Base-by-base conservation (phyloP, 2,888 invertebrate genomes). In the Drosophila anomalata region DNA sequence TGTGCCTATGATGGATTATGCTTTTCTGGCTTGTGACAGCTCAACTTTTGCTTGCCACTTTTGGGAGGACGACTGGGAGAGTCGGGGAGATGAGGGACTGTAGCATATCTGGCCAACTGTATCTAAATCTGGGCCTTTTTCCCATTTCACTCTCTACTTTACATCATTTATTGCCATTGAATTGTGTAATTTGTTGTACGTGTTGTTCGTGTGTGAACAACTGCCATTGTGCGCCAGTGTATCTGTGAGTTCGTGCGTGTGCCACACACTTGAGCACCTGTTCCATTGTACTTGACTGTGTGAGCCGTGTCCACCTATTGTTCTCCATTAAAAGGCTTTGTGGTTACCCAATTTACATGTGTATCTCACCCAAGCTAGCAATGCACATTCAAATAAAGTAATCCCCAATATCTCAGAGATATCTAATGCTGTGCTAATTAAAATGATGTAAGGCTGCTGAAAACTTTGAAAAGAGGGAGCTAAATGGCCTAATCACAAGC, bases 1-100 rank as follows among this genome's bases (percentile, higher is more conserved):
- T 76, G 72, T 76, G 78, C 65, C 79, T 77, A 75, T 81, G 83
- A 85, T 89, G 83, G 74, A 81, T 89, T 82, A 76, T 73, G 75
- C 62, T 69, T 72, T 73, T 71, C 76, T 75, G 84, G 82, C 73
- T 78, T 75, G 33, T 81, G 87, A 75, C 84, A 79, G 81, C 70
- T 53, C 50, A 69, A 73, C 70, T 77, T 70, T 60, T 68, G 56
- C 39, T 29, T 36, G 36, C 36, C 36, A 7, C 54, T 54, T 41
- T 29, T 33, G 42, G 55, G 17, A 33, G 14, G 41, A 14, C 22
- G 8, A 55, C 41, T 33, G 46, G 17, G 44, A 9, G 29, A 39
- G 17, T 1, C 41, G 11, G 8, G 11, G 9, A 20, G 22, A 12
- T 11, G 6, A 2, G 22, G 20, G 22, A 2, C 22, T 3, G 3